These are phyloP conservation scores for Vimba vimba DNA, from an alignment of 2,113 vertebrate species.

Conservation along the genomic window DNA sequence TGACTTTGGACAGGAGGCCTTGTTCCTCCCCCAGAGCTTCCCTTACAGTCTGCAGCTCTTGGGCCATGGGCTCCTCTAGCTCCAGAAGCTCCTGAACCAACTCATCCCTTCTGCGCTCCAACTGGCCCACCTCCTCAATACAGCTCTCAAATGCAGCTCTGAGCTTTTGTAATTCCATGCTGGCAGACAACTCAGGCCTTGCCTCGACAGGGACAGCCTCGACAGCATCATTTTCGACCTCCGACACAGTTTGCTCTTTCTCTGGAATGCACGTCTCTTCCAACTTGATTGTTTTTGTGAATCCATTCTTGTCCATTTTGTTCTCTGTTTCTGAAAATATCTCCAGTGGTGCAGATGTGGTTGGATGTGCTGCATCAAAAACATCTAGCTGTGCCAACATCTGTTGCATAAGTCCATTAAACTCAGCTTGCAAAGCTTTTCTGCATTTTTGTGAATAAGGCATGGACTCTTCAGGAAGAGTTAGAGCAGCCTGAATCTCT, in stretches of 20 bases:
- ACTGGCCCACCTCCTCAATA: slow-evolving; percentile 81
- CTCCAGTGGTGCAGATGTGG: slow-evolving; percentile 30
- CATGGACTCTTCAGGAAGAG: slow-evolving; percentile 40
- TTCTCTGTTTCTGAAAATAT: slow-evolving; percentile 36
- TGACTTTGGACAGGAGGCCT: slow-evolving; percentile 80
- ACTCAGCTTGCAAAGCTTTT: slow-evolving; percentile 47
- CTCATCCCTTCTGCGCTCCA: slow-evolving; percentile 80
- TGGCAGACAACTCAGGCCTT: not conserved
- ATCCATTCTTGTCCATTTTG: slow-evolving; percentile 8
- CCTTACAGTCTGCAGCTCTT: slow-evolving; percentile 79
- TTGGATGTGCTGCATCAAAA: slow-evolving; percentile 51
- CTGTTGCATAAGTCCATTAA: slow-evolving; percentile 55
- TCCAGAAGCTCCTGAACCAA: slow-evolving; percentile 82
- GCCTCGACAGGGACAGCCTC: slow-evolving; percentile 35
- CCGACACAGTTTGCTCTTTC: slow-evolving; percentile 1
- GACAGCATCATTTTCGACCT: not conserved
- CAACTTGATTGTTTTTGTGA: not conserved
- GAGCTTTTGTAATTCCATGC: slow-evolving; percentile 51
- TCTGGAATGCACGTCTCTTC: slow-evolving; percentile 10
- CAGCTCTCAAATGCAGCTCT: slow-evolving; percentile 72
- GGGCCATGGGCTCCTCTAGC: slow-evolving; percentile 78
- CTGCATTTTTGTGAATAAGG: slow-evolving; percentile 46
- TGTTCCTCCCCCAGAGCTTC: slow-evolving; percentile 81
- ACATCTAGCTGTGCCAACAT: slow-evolving; percentile 55
- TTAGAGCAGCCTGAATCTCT: slow-evolving; percentile 47